phyloP scores from a whole-genome alignment of 2,797 vertebrate genomes.

The Lagodon rhomboides region DNA sequence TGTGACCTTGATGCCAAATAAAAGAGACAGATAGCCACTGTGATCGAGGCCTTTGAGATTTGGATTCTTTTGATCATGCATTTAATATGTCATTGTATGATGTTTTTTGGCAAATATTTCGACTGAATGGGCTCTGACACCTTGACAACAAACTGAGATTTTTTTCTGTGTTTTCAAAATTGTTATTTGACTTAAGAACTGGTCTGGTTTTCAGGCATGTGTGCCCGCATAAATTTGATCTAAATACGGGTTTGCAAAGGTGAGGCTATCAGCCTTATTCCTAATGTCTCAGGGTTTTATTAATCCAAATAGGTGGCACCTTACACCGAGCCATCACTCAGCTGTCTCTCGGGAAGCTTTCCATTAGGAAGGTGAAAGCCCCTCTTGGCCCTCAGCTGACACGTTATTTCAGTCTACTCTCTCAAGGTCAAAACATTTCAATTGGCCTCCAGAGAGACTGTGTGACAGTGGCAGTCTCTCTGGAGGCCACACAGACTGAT shows the following conservation, averaged over 20 bases:
- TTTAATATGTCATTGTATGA: neutral
- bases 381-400: conserved; percentile 50
- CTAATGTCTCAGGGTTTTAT: conserved; percentile 59
- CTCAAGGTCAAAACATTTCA: conserved; percentile 75
- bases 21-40: neutral
- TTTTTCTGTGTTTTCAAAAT: neutral
- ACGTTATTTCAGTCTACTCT: conserved; percentile 61
- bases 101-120: neutral
- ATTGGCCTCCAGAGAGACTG: conserved; percentile 53
- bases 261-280: conserved; percentile 32
- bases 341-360: conserved; percentile 55
- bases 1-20: neutral
- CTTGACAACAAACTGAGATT: neutral
- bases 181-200: neutral
- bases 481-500: conserved; percentile 50
- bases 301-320: conserved; percentile 58
- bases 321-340: conserved; percentile 54
- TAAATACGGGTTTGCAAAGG: conserved; percentile 11
- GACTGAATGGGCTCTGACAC: neutral
- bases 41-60: neutral
- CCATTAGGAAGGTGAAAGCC: conserved; percentile 71
- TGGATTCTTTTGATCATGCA: neutral
- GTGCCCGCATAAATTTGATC: conserved; percentile 15
- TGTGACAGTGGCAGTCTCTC: conserved; percentile 59
- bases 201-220: neutral